Conservation (phyloP, 2,888 invertebrate species). For the Chelonus formosanus region DNA sequence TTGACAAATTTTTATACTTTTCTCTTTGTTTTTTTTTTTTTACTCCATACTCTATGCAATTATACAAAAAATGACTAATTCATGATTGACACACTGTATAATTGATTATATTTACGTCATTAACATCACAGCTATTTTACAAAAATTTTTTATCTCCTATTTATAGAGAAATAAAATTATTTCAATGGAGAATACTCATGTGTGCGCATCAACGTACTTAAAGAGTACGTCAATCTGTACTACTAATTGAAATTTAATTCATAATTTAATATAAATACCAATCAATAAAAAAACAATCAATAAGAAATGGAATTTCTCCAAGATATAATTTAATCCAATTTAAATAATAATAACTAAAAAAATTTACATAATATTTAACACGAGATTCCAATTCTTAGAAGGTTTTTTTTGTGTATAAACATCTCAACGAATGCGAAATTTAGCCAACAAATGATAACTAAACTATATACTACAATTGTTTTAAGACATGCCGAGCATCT, state of each 20-base stretch:
- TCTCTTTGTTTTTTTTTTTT: slow-evolving; percentile 21
- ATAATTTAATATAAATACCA: background rate
- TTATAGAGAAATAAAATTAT: slow-evolving; percentile 25
- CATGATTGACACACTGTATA: background rate
- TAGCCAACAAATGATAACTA: too few species aligned
- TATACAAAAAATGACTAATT: background rate
- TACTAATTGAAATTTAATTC: slow-evolving; percentile 18
- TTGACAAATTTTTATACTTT: slow-evolving; percentile 24
- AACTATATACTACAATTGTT: too few species aligned
- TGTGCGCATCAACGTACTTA: slow-evolving; percentile 44
- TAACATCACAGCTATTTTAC: slow-evolving; percentile 10
- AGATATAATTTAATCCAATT: too few species aligned
- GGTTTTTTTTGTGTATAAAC: too few species aligned
- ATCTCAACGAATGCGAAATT: too few species aligned
- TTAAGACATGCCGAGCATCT: too few species aligned
- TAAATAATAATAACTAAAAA: too few species aligned
- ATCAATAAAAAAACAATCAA: too few species aligned
- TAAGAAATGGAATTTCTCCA: too few species aligned
- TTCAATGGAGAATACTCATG: slow-evolving; percentile 39
- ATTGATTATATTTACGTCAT: slow-evolving; percentile 3
- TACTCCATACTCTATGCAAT: slow-evolving; percentile 15
- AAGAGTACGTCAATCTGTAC: slow-evolving; percentile 54
- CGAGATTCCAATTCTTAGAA: too few species aligned
- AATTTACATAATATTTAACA: too few species aligned
- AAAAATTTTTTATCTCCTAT: slow-evolving; percentile 9